Evolutionary conservation across 2,797 vertebrate species (phyloP).

Genomic region (Balearica regulorum): DNA sequence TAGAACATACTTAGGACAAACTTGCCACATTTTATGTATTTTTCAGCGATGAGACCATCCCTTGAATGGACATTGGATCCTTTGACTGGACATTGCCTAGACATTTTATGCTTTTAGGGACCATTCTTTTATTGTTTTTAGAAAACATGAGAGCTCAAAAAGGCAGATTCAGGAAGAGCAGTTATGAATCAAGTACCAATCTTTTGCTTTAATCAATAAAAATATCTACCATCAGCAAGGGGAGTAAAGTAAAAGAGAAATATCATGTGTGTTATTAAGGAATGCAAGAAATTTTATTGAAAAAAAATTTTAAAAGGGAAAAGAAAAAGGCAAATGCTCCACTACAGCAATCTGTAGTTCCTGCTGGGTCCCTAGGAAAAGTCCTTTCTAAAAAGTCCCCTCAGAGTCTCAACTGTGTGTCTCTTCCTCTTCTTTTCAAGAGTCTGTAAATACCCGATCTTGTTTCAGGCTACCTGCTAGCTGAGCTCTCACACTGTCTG

Average conservation of each 20-base stretch:
- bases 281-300: background rate
- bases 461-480: background rate
- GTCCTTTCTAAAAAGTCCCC: background rate
- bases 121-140: background rate
- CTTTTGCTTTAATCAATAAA: background rate
- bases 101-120: background rate
- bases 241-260: background rate
- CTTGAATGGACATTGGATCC: background rate
- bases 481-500: background rate
- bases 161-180: background rate
- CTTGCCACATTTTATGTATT: background rate
- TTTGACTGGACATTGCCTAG: background rate
- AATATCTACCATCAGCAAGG: background rate
- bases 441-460: background rate
- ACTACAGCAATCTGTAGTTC: background rate
- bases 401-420: background rate
- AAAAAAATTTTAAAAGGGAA: background rate
- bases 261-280: background rate
- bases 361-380: background rate
- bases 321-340: background rate
- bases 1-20: background rate
- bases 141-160: background rate
- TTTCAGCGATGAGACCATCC: background rate
- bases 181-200: background rate
- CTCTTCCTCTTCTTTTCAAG: background rate